A percentile compares a stretch with the other conserved stretches of the same genome.
These are phyloP conservation scores for Penaeus japonicus DNA, from an alignment of 1,140 invertebrate species.

Conservation along the genomic window DNA sequence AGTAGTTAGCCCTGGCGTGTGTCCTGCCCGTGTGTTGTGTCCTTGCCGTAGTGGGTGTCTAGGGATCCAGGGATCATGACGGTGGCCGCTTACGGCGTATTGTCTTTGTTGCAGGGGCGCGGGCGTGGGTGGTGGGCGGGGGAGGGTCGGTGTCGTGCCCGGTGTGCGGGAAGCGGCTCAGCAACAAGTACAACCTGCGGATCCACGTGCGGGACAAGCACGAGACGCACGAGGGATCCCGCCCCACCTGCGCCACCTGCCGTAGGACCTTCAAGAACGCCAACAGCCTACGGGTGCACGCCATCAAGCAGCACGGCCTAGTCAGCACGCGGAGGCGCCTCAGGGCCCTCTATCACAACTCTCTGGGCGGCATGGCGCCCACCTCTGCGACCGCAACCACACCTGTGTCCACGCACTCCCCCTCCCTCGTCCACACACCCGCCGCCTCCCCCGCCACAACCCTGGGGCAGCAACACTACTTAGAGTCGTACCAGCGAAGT, in stretches of 20 bases:
- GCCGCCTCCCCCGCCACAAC: not conserved
- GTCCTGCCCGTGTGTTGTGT: not conserved
- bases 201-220: constrained; percentile 54
- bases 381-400: not conserved
- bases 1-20: constrained; percentile 16
- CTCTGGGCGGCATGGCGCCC: not conserved
- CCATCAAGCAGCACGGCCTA: constrained; percentile 49
- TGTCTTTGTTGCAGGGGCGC: constrained; percentile 53
- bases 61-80: not conserved
- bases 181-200: constrained; percentile 54
- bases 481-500: not conserved
- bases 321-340: constrained; percentile 32
- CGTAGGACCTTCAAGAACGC: constrained; percentile 51
- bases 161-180: constrained; percentile 50
- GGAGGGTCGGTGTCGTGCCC: constrained; percentile 53
- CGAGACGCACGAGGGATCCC: constrained; percentile 28
- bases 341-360: constrained; percentile 10
- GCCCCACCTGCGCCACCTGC: constrained; percentile 43
- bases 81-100: constrained; percentile 40
- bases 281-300: constrained; percentile 50
- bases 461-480: not conserved
- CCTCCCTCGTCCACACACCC: not conserved
- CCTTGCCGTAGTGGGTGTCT: not conserved
- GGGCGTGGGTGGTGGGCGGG: constrained; percentile 54
- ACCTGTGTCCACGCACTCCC: not conserved